These are phyloP conservation scores for Calephelis perditalis DNA, from an alignment of 2,888 invertebrate genomes.

Conservation along the genomic window DNA sequence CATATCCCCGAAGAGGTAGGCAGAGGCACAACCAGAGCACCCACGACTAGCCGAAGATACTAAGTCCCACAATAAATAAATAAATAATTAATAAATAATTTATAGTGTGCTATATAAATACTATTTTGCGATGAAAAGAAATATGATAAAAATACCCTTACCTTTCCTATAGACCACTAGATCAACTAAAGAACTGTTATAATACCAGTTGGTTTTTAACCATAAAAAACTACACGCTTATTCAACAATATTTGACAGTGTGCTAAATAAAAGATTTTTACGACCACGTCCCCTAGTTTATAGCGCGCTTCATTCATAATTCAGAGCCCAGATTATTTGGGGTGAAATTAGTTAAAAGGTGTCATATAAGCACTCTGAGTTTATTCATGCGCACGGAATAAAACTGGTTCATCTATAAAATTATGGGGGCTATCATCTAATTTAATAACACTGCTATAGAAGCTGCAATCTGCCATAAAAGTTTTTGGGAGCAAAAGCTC, in stretches of 20 bases:
- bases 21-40: too few species aligned
- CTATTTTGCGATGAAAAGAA: too few species aligned
- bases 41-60: too few species aligned
- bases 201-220: background rate
- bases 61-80: too few species aligned
- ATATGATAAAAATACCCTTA: too few species aligned
- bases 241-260: background rate
- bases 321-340: slow-evolving; percentile 58
- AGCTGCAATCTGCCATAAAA: too few species aligned
- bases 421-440: slow-evolving; percentile 48
- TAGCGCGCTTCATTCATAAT: slow-evolving; percentile 55
- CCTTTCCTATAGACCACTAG: too few species aligned
- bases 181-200: too few species aligned
- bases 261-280: slow-evolving; percentile 4
- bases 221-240: background rate
- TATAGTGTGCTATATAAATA: too few species aligned
- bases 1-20: too few species aligned
- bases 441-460: slow-evolving; percentile 6
- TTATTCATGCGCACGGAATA: slow-evolving; percentile 60
- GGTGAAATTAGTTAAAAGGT: slow-evolving; percentile 73
- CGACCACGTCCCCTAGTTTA: slow-evolving; percentile 7
- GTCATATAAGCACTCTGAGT: slow-evolving; percentile 57
- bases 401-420: slow-evolving; percentile 49
- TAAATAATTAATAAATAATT: too few species aligned
- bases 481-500: too few species aligned